These are phyloP conservation scores for Hemichromis elongatus DNA, from an alignment of 2,113 vertebrate species.

Conservation along the genomic window DNA sequence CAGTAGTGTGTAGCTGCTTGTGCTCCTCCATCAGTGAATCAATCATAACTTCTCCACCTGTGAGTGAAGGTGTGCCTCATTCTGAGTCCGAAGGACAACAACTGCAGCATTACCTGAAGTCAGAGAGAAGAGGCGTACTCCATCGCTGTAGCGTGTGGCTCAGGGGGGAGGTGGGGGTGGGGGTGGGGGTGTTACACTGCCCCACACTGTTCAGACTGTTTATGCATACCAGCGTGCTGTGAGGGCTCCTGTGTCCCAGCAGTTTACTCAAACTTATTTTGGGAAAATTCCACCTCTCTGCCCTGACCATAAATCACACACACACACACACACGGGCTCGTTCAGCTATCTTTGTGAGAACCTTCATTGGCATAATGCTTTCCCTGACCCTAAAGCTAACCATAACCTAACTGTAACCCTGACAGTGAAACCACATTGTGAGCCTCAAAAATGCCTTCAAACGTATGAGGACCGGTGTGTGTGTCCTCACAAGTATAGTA, in stretches of 20 bases:
- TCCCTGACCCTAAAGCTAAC: no score
- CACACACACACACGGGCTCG: background rate
- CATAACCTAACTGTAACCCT: no score
- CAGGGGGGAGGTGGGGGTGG: no score
- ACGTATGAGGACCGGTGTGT: no score
- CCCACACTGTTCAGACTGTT: background rate
- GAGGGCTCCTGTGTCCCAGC: background rate
- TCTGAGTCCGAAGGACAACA: background rate
- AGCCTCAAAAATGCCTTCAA: no score
- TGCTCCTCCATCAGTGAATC: background rate
- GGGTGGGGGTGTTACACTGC: background rate
- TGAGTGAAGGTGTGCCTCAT: background rate
- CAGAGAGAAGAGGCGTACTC: background rate
- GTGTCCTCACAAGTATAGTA: no score
- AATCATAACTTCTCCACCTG: background rate
- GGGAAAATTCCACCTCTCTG: constrained; percentile 27
- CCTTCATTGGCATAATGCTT: no score
- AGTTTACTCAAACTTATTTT: constrained; percentile 26
- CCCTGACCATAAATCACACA: background rate
- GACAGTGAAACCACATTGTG: no score
- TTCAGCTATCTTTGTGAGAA: no score
- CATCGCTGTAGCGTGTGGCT: background rate
- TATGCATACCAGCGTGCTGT: constrained; percentile 1
- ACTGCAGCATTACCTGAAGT: background rate
- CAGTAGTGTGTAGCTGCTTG: background rate